These are phyloP conservation scores for Hydrochoerus hydrochaeris DNA, from an alignment of 2,113 vertebrate species.

Conservation along the genomic window DNA sequence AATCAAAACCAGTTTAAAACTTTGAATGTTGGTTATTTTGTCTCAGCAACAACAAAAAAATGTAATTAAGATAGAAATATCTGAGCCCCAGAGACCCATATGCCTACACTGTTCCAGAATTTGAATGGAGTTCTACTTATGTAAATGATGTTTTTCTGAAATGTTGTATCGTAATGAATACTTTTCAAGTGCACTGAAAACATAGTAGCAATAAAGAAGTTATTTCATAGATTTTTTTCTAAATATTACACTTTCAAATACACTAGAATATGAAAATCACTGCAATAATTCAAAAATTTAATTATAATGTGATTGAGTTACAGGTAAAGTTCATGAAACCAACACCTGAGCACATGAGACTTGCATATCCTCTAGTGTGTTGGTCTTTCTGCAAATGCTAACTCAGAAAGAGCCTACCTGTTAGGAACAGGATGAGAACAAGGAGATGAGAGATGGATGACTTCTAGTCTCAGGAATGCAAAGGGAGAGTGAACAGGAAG, in stretches of 20 bases:
- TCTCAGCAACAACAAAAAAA: background rate
- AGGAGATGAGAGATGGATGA: background rate
- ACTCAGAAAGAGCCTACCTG: background rate
- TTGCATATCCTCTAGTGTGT: background rate
- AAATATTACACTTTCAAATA: background rate
- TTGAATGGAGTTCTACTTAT: background rate
- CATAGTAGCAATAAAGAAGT: background rate
- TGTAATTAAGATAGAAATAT: background rate
- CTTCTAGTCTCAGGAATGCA: background rate
- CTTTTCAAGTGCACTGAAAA: background rate
- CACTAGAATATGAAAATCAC: background rate
- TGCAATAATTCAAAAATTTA: background rate
- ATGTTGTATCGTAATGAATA: background rate
- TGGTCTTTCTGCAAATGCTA: background rate
- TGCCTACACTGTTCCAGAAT: background rate
- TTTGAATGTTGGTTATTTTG: background rate
- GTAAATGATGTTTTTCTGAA: background rate
- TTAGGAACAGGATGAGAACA: background rate
- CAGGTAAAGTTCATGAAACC: background rate
- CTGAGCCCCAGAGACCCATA: background rate
- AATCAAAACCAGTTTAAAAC: background rate
- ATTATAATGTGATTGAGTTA: background rate
- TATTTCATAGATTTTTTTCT: background rate
- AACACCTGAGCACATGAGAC: background rate
- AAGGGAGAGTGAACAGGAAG: background rate